phyloP scores from a whole-genome alignment of 2,113 vertebrate genomes.

The Blennius ocellaris region DNA sequence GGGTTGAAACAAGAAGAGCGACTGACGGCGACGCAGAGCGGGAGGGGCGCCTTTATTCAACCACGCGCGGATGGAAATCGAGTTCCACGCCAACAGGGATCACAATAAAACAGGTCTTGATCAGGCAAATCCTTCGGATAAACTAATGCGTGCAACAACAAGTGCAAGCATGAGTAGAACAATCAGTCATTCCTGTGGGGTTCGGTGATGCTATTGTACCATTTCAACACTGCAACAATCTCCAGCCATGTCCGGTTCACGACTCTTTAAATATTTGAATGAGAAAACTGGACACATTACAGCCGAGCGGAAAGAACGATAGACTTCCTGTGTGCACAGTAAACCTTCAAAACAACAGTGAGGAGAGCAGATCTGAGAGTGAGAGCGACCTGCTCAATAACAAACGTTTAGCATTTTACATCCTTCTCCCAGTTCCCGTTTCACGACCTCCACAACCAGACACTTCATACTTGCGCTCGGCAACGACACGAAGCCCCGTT shows the following conservation, averaged over 20 bases:
- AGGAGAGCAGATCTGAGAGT: background rate
- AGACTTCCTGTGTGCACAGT: background rate
- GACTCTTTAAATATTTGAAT: background rate
- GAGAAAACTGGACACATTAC: background rate
- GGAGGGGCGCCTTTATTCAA: too few species aligned
- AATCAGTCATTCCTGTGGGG: background rate
- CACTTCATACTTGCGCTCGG: too few species aligned
- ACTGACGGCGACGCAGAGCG: background rate
- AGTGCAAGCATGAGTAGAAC: background rate
- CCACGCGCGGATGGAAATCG: too few species aligned
- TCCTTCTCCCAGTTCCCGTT: background rate
- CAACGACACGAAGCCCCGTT: too few species aligned
- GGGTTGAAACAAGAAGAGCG: background rate
- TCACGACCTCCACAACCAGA: too few species aligned
- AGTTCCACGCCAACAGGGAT: slow-evolving; percentile 9
- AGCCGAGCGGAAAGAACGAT: background rate
- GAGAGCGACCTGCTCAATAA: background rate
- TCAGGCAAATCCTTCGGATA: background rate
- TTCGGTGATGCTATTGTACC: background rate
- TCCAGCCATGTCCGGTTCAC: too few species aligned
- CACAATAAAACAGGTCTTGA: slow-evolving; percentile 10
- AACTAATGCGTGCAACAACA: slow-evolving; percentile 4
- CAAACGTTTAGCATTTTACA: background rate
- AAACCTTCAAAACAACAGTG: background rate
- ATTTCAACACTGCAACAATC: too few species aligned